Evolutionary conservation across 2,797 vertebrate species (phyloP).

Genomic region (Artibeus jamaicensis): DNA sequence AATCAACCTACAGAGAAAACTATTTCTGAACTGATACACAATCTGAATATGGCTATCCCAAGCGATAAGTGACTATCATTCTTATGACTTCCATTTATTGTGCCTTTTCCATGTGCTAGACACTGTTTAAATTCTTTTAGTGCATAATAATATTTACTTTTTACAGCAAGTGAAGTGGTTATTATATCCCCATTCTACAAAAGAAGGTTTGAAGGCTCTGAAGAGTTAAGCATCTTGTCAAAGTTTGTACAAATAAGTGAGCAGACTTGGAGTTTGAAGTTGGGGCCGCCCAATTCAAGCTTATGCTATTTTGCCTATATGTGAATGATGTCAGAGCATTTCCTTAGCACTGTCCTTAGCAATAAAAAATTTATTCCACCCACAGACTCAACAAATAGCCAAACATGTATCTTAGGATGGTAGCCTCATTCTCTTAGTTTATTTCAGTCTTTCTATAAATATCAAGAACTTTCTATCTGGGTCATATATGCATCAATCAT

Average conservation of each 20-base stretch:
- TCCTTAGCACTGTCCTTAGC: background rate
- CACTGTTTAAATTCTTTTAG: background rate
- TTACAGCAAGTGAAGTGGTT: background rate
- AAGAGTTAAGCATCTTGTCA: background rate
- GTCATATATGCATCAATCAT: background rate
- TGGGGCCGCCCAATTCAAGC: background rate
- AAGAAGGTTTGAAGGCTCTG: background rate
- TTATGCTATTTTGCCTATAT: background rate
- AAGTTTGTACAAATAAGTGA: background rate
- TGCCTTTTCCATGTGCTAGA: background rate
- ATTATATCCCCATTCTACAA: background rate
- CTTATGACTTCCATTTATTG: background rate
- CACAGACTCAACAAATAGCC: background rate
- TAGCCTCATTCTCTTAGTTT: background rate
- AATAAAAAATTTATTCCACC: background rate
- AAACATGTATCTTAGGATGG: slow-evolving; percentile 1
- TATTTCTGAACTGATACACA: background rate
- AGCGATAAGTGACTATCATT: background rate
- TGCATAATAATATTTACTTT: background rate
- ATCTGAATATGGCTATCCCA: background rate
- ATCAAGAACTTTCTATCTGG: slow-evolving; percentile 27
- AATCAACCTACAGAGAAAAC: background rate
- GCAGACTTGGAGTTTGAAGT: background rate
- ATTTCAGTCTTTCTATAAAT: slow-evolving; percentile 49
- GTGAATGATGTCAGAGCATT: background rate